phyloP scores from a whole-genome alignment of 2,113 vertebrate species.

The Otis tarda region DNA sequence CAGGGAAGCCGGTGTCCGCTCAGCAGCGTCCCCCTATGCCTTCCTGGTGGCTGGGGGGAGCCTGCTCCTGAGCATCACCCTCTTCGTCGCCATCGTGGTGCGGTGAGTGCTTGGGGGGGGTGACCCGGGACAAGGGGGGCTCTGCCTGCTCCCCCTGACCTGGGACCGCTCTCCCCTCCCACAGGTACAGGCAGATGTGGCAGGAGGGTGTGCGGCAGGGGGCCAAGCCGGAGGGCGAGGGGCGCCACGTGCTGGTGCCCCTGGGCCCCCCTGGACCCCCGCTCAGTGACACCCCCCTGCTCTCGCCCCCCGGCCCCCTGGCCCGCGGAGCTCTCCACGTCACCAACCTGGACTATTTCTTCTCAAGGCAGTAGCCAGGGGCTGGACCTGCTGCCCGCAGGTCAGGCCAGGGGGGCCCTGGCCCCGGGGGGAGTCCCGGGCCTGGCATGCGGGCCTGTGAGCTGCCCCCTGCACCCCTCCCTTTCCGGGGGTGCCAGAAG shows the following conservation, averaged over 20 bases:
- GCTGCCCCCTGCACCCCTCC: too few relatives aligned
- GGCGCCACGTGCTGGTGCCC: background rate
- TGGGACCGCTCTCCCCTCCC: background rate
- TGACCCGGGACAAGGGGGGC: too few relatives aligned
- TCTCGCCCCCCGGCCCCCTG: background rate
- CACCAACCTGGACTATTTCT: slow-evolving; percentile 24
- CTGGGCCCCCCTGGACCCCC: background rate
- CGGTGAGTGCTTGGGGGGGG: slow-evolving; percentile 42
- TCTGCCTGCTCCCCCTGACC: background rate
- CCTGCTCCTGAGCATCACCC: slow-evolving; percentile 40
- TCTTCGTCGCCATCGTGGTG: slow-evolving; percentile 35
- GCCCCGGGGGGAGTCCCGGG: too few relatives aligned
- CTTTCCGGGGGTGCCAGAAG: fast-evolving
- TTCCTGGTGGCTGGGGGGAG: slow-evolving; percentile 62
- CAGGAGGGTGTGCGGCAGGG: background rate
- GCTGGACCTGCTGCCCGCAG: background rate
- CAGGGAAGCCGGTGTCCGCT: background rate
- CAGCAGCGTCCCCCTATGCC: background rate
- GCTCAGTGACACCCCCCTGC: background rate
- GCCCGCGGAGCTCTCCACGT: background rate
- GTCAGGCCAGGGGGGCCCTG: too few relatives aligned
- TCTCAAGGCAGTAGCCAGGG: background rate
- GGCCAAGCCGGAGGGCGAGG: background rate
- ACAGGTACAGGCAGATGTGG: slow-evolving; percentile 21
- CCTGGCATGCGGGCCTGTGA: too few relatives aligned